These are phyloP conservation scores for Protobothrops flavoviridis DNA, from an alignment of 2,113 vertebrate genomes.

Conservation along the genomic window DNA sequence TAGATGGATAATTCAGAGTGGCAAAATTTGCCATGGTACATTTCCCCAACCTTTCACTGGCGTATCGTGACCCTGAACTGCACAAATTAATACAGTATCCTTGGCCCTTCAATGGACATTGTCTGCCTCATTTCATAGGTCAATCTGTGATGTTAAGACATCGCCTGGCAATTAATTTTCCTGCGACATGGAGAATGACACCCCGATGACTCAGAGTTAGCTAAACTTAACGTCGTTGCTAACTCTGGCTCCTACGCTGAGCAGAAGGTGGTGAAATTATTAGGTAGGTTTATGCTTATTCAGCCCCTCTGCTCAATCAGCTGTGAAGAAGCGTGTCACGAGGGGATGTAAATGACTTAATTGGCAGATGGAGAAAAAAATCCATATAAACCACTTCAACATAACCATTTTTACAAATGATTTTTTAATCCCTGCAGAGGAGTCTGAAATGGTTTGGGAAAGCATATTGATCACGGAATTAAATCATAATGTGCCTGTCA, in stretches of 20 bases:
- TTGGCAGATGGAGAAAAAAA: constrained; percentile 33
- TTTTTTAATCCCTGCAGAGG: constrained; percentile 65
- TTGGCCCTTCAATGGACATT: constrained; percentile 2
- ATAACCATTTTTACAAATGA: constrained; percentile 64
- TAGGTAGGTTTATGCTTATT: constrained; percentile 61
- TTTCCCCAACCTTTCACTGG: constrained; percentile 36
- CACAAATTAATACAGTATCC: constrained; percentile 8
- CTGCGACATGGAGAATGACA: constrained; percentile 27
- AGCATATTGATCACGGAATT: constrained; percentile 55
- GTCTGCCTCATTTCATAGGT: constrained; percentile 13
- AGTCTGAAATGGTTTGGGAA: constrained; percentile 61
- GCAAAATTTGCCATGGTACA: constrained; percentile 37
- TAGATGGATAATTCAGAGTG: neutral
- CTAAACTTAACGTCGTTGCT: constrained; percentile 53
- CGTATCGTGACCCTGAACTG: constrained; percentile 25
- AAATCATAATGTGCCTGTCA: constrained; percentile 50
- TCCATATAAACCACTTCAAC: constrained; percentile 49
- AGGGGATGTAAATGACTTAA: constrained; percentile 66
- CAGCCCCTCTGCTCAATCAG: constrained; percentile 57
- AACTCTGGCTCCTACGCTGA: constrained; percentile 39
- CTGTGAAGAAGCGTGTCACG: constrained; percentile 56
- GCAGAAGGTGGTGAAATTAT: constrained; percentile 62
- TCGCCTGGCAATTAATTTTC: constrained; percentile 50
- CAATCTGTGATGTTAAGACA: constrained; percentile 35
- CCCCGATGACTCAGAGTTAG: constrained; percentile 30